phyloP scores from a whole-genome alignment of 2,888 invertebrate genomes.

The Dolichopus griseipennis region DNA sequence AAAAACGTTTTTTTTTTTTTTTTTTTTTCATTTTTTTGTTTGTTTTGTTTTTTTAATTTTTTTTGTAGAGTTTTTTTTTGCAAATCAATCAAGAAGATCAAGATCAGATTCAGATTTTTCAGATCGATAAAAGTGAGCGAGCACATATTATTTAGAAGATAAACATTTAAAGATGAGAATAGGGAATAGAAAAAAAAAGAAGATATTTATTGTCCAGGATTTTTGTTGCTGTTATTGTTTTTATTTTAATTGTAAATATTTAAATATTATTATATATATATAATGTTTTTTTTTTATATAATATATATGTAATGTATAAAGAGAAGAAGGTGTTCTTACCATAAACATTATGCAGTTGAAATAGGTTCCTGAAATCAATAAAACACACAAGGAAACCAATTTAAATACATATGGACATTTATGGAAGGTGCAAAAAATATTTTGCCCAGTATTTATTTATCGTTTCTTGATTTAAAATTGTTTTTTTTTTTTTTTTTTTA shows the following conservation, averaged over 20 bases:
- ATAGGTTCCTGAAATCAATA: slow-evolving; percentile 73
- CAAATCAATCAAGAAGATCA: neutral
- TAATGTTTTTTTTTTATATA: neutral
- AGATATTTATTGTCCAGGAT: neutral
- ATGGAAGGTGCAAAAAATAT: slow-evolving; percentile 10
- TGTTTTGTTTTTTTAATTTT: too few species aligned
- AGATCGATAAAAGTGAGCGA: too few species aligned
- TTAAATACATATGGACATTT: slow-evolving; percentile 13
- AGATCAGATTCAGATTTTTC: too few species aligned
- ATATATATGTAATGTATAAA: neutral
- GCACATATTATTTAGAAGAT: too few species aligned
- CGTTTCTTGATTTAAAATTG: slow-evolving; percentile 20
- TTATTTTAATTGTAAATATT: too few species aligned
- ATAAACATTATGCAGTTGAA: slow-evolving; percentile 99
- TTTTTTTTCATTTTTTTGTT: too few species aligned
- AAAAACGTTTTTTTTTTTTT: too few species aligned
- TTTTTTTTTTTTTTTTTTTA: slow-evolving; percentile 18
- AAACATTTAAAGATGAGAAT: neutral
- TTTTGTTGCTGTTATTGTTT: too few species aligned
- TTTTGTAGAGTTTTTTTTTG: too few species aligned
- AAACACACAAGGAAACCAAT: slow-evolving; percentile 9
- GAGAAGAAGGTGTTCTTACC: slow-evolving; percentile 34
- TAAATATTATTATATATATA: too few species aligned
- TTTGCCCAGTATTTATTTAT: slow-evolving; percentile 27
- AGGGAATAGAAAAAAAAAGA: neutral